Percentiles rank a stretch among this genome's conserved stretches.
phyloP scores from a whole-genome alignment of 2,113 vertebrate genomes.

The Pseudois nayaur region DNA sequence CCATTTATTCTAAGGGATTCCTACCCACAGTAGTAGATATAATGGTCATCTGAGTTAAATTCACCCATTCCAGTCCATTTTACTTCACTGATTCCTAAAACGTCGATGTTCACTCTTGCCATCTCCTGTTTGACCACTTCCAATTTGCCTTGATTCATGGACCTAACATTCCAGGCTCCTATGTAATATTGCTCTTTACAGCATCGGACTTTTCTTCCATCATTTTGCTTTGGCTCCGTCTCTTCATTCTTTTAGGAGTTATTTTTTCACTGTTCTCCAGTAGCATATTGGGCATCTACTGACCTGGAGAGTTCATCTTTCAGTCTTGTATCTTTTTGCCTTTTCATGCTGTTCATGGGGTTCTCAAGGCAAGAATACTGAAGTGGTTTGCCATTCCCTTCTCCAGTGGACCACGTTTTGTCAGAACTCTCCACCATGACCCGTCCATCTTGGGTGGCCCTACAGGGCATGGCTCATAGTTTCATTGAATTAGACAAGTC shows the following conservation, averaged over 20 bases:
- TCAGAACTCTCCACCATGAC: neutral
- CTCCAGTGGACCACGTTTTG: accelerated
- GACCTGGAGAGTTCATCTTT: neutral
- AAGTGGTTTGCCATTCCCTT: neutral
- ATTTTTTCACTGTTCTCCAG: neutral
- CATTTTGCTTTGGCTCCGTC: accelerated
- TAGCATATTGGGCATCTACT: neutral
- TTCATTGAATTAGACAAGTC: neutral
- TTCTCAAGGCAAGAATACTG: neutral
- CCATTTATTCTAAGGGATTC: neutral
- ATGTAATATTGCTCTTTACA: neutral
- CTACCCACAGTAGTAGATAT: neutral
- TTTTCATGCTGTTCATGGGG: neutral
- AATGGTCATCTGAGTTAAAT: neutral
- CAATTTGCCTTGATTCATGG: neutral
- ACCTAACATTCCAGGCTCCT: neutral
- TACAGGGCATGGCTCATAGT: neutral
- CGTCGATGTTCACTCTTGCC: neutral
- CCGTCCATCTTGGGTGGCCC: neutral
- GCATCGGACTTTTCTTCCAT: neutral
- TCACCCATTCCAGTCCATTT: neutral
- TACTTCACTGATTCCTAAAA: neutral
- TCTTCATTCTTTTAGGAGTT: neutral
- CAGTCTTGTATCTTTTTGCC: neutral
- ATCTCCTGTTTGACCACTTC: neutral